Conservation (phyloP, 2,797 vertebrate genomes). For the Borostomias antarcticus region DNA sequence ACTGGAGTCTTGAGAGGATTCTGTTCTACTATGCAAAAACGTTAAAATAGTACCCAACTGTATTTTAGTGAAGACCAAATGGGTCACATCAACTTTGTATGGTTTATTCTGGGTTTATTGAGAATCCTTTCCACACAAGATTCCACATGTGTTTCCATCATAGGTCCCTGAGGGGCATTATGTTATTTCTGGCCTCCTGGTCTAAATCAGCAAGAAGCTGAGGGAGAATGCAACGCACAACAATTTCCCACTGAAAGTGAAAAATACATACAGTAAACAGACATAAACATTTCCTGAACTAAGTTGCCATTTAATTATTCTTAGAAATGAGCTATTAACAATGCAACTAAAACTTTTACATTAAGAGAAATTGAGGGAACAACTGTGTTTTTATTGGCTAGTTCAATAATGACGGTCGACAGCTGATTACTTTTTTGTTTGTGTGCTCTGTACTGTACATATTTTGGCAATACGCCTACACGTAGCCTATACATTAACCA, state of each 20-base stretch:
- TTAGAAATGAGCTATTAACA: not conserved
- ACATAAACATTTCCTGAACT: not conserved
- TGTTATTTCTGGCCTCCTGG: too few species aligned
- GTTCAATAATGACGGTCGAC: too few species aligned
- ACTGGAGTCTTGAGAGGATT: not conserved
- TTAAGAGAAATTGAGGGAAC: not conserved
- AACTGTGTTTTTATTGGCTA: conserved; percentile 8
- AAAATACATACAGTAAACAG: not conserved
- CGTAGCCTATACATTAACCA: conserved; percentile 28
- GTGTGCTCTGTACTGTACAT: conserved; percentile 13
- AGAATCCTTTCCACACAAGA: not conserved
- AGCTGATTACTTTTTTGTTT: too few species aligned
- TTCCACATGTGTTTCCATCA: not conserved
- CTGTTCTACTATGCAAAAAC: too few species aligned
- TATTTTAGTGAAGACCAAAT: not conserved
- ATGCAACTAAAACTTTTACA: not conserved
- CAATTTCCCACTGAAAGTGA: not conserved
- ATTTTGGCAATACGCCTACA: conserved; percentile 14
- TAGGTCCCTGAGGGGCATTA: not conserved
- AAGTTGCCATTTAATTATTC: not conserved
- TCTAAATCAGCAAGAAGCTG: not conserved
- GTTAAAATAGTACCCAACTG: too few species aligned
- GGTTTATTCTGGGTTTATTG: not conserved
- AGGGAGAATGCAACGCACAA: not conserved
- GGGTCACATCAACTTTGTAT: not conserved